Evolutionary conservation across 2,888 invertebrate genomes (phyloP).

Genomic region (Nyleta sp.): DNA sequence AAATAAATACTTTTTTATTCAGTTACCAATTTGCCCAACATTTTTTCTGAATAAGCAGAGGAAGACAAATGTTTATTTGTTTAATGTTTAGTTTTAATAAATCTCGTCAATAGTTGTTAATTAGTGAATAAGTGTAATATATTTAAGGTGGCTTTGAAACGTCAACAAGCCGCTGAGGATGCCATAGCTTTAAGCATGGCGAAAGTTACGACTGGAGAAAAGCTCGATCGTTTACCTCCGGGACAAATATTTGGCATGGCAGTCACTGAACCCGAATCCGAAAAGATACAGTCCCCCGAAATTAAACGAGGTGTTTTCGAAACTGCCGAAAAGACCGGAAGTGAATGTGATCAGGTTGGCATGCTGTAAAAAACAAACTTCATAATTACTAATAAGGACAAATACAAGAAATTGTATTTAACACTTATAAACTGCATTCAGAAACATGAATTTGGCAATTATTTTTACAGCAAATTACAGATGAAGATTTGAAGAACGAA

Average conservation of each 20-base stretch:
- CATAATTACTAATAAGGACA: too few relatives aligned
- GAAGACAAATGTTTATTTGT: too few relatives aligned
- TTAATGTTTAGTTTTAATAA: too few relatives aligned
- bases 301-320: background rate
- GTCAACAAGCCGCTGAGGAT: conserved; percentile 98
- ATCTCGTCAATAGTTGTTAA: too few relatives aligned
- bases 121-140: background rate
- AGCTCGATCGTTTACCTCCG: conserved; percentile 90
- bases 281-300: conserved; percentile 13
- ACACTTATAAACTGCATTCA: too few relatives aligned
- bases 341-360: background rate
- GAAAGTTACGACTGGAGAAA: conserved; percentile 91
- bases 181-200: conserved; percentile 96
- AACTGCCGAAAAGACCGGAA: background rate
- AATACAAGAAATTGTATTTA: too few relatives aligned
- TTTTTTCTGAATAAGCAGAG: too few relatives aligned
- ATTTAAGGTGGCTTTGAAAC: conserved; percentile 93
- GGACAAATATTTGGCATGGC: conserved; percentile 96
- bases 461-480: conserved; percentile 36
- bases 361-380: too few relatives aligned
- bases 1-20: too few relatives aligned
- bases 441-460: too few relatives aligned
- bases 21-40: too few relatives aligned
- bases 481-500: conserved; percentile 17
- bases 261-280: conserved; percentile 88